Conservation (phyloP, 2,797 vertebrate species). For the Meriones psammophilus region DNA sequence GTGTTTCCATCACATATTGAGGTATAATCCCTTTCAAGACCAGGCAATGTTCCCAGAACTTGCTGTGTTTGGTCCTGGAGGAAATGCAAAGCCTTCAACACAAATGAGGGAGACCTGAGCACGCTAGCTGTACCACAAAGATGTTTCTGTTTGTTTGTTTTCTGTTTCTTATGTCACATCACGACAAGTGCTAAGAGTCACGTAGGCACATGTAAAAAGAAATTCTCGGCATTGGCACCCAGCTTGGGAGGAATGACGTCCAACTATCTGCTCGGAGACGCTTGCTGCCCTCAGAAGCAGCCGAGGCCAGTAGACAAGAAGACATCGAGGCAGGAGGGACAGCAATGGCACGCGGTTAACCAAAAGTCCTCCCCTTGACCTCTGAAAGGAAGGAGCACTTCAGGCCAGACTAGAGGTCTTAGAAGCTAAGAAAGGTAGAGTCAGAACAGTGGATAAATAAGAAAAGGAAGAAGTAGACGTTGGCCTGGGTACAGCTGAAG, state of each 20-base stretch:
- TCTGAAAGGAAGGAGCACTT: not conserved
- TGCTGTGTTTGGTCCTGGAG: not conserved
- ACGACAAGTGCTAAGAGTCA: not conserved
- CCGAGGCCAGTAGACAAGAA: not conserved
- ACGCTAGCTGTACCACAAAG: not conserved
- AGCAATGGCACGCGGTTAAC: conserved; percentile 12
- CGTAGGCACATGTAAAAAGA: not conserved
- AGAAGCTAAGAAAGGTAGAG: not conserved
- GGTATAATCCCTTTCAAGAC: not conserved
- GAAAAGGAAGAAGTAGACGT: not conserved
- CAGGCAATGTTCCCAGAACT: not conserved
- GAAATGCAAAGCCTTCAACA: not conserved
- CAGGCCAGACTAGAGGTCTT: not conserved
- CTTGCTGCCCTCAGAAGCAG: not conserved
- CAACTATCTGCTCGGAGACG: not conserved
- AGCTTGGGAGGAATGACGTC: not conserved
- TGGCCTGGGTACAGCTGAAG: not conserved
- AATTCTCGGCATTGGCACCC: not conserved
- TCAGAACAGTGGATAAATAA: not conserved
- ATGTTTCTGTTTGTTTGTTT: conserved; percentile 11
- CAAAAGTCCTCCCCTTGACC: conserved; percentile 32
- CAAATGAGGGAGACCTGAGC: not conserved
- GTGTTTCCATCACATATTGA: not conserved
- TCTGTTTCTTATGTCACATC: conserved; percentile 1
- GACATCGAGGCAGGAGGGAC: not conserved